These are phyloP conservation scores for Steinernema hermaphroditum DNA, from an alignment of 2,888 invertebrate species.

Conservation along the genomic window DNA sequence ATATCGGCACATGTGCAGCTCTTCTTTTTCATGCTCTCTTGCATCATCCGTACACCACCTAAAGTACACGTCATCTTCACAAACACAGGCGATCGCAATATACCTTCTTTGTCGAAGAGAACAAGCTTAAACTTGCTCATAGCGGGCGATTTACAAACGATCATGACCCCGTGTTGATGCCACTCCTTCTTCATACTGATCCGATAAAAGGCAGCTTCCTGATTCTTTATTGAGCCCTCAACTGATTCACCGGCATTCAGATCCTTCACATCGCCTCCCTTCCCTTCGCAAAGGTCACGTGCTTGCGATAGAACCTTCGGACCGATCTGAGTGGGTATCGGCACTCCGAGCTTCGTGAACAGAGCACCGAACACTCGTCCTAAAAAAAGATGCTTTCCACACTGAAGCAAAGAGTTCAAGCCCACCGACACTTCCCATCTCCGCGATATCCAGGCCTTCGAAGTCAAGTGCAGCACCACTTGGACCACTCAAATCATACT, in stretches of 20 bases:
- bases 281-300: slow-evolving; percentile 55
- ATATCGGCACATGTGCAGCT: slow-evolving; percentile 63
- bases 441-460: slow-evolving; percentile 65
- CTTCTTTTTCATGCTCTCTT: slow-evolving; percentile 62
- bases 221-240: slow-evolving; percentile 54
- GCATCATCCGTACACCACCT: slow-evolving; percentile 65
- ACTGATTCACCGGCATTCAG: slow-evolving; percentile 54
- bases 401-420: no score
- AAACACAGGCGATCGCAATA: no score
- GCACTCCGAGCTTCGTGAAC: slow-evolving; percentile 66
- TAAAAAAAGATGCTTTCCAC: slow-evolving; percentile 33
- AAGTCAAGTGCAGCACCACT: slow-evolving; percentile 61
- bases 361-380: slow-evolving; percentile 66
- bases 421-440: slow-evolving; percentile 65
- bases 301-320: slow-evolving; percentile 65
- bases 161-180: slow-evolving; percentile 59
- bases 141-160: slow-evolving; percentile 60
- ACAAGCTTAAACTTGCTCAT: slow-evolving; percentile 67
- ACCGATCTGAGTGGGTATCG: slow-evolving; percentile 66
- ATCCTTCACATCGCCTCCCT: slow-evolving; percentile 39
- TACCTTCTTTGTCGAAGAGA: slow-evolving; percentile 65
- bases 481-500: slow-evolving; percentile 66
- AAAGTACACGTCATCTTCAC: slow-evolving; percentile 2
- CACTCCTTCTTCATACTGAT: slow-evolving; percentile 52
- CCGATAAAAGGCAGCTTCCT: slow-evolving; percentile 63